Conservation (phyloP, 2,113 vertebrate species). For the Muntiacus muntjak region DNA sequence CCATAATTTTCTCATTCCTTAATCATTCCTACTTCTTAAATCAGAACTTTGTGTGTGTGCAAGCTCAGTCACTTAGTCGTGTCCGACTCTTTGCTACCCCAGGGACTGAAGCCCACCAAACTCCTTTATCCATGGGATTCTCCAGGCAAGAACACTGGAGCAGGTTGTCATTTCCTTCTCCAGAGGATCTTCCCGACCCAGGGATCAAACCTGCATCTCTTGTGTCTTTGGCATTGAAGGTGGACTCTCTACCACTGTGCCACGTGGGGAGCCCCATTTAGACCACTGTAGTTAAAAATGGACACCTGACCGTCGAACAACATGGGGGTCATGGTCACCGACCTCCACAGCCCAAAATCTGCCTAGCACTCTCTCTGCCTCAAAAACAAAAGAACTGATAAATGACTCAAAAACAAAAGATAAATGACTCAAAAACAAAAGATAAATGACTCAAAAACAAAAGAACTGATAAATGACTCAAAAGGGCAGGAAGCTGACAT, state of each 20-base stretch:
- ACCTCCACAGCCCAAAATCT: background rate
- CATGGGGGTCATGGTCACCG: background rate
- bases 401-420: background rate
- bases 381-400: background rate
- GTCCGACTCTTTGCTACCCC: background rate
- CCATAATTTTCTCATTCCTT: background rate
- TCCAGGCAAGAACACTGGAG: background rate
- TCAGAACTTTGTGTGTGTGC: background rate
- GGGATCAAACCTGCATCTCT: background rate
- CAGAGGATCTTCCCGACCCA: background rate
- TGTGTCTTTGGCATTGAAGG: background rate
- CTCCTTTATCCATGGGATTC: background rate
- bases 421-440: background rate
- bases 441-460: background rate
- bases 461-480: background rate
- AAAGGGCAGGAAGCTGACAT: background rate
- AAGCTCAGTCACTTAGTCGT: background rate
- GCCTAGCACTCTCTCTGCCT: background rate
- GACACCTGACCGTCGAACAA: background rate
- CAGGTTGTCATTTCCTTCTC: background rate
- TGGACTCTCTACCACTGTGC: background rate
- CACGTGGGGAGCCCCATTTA: background rate
- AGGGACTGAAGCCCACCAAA: background rate
- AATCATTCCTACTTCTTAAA: background rate
- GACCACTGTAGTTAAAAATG: background rate